phyloP scores from a whole-genome alignment of 1,140 invertebrate genomes.

The Sarcophaga peregrina region DNA sequence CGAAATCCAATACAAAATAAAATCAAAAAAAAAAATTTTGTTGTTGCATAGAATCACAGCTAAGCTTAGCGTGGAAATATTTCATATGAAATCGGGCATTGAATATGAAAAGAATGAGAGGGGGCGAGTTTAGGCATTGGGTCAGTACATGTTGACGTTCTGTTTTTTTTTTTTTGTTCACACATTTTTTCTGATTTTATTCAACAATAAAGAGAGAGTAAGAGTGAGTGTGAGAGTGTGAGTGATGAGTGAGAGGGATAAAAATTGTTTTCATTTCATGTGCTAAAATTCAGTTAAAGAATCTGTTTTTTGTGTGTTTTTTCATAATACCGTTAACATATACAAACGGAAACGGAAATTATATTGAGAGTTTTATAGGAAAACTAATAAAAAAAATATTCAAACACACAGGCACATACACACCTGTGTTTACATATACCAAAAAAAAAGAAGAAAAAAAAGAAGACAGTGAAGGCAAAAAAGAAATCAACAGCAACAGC shows the following conservation, averaged over 20 bases:
- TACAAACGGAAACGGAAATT: conserved; percentile 21
- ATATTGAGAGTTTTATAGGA: conserved; percentile 10
- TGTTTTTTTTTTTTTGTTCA: neutral
- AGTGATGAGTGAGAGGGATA: neutral
- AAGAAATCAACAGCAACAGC: no score
- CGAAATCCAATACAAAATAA: no score
- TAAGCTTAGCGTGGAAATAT: no score
- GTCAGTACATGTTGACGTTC: conserved; percentile 14
- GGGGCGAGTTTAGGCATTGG: neutral
- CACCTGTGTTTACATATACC: no score
- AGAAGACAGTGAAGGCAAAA: no score
- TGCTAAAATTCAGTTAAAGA: no score
- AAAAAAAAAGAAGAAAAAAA: no score
- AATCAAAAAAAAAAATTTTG: no score
- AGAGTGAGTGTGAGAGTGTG: no score
- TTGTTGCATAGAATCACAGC: no score
- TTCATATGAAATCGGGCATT: neutral
- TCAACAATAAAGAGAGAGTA: neutral
- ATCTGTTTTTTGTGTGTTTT: neutral
- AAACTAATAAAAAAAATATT: neutral
- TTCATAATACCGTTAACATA: neutral
- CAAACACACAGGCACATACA: neutral
- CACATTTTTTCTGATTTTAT: neutral
- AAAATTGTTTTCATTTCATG: no score
- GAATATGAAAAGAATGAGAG: neutral